A percentile compares a stretch with the other conserved stretches of the same genome.
These are phyloP conservation scores for Bergia puertoricense DNA, from an alignment of 92 coral and sea anemone genomes.

Conservation along the genomic window DNA sequence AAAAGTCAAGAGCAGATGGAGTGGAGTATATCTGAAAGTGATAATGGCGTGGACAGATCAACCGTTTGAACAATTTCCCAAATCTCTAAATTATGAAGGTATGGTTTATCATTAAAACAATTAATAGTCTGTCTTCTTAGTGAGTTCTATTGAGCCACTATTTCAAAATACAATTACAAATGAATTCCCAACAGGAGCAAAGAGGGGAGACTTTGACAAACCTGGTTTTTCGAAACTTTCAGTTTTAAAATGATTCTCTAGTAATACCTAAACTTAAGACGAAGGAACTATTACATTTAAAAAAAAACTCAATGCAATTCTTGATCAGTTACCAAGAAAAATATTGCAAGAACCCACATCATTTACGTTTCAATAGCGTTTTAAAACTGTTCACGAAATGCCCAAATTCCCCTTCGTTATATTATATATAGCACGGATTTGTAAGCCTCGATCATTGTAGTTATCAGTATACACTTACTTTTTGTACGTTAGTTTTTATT, in stretches of 20 bases:
- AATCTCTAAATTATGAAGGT: slow-evolving; percentile 96
- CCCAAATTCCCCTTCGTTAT: too few species aligned
- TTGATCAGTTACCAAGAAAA: too few species aligned
- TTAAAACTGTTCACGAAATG: too few species aligned
- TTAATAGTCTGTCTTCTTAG: neutral
- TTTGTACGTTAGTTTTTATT: too few species aligned
- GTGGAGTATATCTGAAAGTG: slow-evolving; percentile 58
- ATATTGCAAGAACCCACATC: too few species aligned
- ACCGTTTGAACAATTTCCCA: slow-evolving; percentile 39
- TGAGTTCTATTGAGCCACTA: neutral
- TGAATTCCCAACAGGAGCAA: neutral
- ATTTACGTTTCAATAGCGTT: too few species aligned
- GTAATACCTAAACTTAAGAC: too few species aligned
- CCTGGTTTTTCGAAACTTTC: neutral
- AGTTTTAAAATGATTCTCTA: neutral
- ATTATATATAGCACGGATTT: too few species aligned
- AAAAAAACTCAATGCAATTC: too few species aligned
- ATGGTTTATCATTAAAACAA: neutral
- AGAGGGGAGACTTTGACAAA: neutral
- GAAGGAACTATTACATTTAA: too few species aligned
- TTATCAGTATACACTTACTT: too few species aligned
- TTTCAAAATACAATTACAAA: neutral
- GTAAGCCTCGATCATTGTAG: too few species aligned
- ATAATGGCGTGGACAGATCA: slow-evolving; percentile 91
- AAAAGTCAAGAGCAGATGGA: slow-evolving; percentile 68